A percentile compares a stretch with the other conserved stretches of the same genome.
These are phyloP conservation scores for Lamprologus sp. DNA, from an alignment of 2,113 vertebrate genomes.

Conservation along the genomic window DNA sequence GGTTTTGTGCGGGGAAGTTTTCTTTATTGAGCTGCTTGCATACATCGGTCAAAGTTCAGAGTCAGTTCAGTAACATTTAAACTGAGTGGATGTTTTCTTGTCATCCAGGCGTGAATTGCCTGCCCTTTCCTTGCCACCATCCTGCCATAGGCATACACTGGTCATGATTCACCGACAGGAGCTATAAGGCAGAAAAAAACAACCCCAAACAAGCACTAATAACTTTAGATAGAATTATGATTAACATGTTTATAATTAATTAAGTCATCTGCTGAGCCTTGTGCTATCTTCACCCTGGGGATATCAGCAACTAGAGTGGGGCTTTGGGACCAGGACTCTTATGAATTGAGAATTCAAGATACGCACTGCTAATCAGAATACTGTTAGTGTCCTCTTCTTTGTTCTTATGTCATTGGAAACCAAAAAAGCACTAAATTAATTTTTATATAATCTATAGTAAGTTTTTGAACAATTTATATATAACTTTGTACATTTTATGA, in stretches of 20 bases:
- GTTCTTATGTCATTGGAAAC: not conserved
- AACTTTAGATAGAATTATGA: not conserved
- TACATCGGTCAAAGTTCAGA: slow-evolving; percentile 8
- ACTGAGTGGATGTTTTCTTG: slow-evolving; percentile 4
- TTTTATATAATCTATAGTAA: not conserved
- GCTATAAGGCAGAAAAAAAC: not conserved
- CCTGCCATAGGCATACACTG: not conserved
- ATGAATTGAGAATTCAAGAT: not conserved
- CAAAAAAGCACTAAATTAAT: not conserved
- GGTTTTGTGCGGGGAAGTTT: not conserved
- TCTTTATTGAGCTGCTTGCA: not conserved
- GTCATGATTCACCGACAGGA: not conserved
- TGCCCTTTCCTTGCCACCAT: not conserved
- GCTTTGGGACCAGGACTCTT: not conserved
- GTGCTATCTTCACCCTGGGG: not conserved
- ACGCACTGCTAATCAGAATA: not conserved
- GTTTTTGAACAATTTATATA: not conserved
- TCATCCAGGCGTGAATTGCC: not conserved
- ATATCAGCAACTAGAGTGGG: not conserved
- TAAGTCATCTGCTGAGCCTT: not conserved
- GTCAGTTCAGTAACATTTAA: not conserved
- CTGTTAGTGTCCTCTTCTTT: not conserved
- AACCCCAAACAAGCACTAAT: not conserved
- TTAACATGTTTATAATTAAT: not conserved
- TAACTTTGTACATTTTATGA: not conserved